phyloP scores from a whole-genome alignment of 2,888 invertebrate genomes.

The Agrochola circellaris region DNA sequence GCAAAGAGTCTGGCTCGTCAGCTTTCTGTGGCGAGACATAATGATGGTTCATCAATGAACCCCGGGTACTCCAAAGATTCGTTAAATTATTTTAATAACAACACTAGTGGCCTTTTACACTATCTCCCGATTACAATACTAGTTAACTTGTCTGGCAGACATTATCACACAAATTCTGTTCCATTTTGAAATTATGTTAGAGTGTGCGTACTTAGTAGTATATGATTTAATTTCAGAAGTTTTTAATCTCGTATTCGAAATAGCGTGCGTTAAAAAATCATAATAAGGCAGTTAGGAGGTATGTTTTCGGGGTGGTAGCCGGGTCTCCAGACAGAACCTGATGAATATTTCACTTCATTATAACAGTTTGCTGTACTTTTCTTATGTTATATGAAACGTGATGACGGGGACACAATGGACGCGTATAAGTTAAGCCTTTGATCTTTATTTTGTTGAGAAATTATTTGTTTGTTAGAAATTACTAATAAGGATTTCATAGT shows the following conservation, averaged over 20 bases:
- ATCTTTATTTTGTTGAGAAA: slow-evolving; percentile 16
- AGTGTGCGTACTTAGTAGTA: not conserved
- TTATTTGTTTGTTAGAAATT: slow-evolving; percentile 4
- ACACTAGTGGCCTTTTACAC: not conserved
- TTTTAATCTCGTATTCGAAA: slow-evolving; percentile 1
- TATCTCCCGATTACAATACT: too few species aligned
- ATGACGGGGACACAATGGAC: slow-evolving; percentile 67
- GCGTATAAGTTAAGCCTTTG: not conserved
- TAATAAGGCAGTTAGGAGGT: slow-evolving; percentile 72
- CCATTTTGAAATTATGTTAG: not conserved
- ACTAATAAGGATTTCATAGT: not conserved
- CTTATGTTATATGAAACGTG: slow-evolving; percentile 79
- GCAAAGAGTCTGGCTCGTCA: slow-evolving; percentile 32
- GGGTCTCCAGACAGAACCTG: slow-evolving; percentile 85
- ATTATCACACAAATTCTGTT: not conserved
- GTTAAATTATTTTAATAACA: not conserved
- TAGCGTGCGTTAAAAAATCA: slow-evolving; percentile 39
- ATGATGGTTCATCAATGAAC: slow-evolving; percentile 17
- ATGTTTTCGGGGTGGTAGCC: slow-evolving; percentile 78
- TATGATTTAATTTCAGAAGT: not conserved
- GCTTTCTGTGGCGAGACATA: slow-evolving; percentile 1
- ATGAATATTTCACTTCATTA: slow-evolving; percentile 90
- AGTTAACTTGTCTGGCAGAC: too few species aligned
- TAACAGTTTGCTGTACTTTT: slow-evolving; percentile 81
- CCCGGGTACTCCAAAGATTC: not conserved